Evolutionary conservation across 2,888 invertebrate species (phyloP).

Genomic region (Rosalia funebris): DNA sequence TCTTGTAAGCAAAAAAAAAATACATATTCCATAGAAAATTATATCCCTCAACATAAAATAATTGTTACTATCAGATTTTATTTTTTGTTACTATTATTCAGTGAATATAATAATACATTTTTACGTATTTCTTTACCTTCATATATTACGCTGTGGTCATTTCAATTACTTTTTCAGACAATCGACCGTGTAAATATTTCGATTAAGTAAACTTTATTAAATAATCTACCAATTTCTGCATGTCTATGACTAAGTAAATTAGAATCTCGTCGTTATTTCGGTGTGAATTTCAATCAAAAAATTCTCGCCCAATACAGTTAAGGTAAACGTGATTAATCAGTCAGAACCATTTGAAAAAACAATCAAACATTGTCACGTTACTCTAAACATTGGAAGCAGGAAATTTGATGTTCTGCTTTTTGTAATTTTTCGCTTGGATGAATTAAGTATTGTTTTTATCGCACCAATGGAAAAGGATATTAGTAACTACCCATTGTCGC

Average conservation of each 20-base stretch:
- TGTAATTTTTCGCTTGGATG: conserved; percentile 13
- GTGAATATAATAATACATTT: no score
- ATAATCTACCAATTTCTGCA: no score
- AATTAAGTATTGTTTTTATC: conserved; percentile 4
- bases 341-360: conserved; percentile 6
- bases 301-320: background rate
- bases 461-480: background rate
- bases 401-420: conserved; percentile 19
- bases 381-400: conserved; percentile 9
- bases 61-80: no score
- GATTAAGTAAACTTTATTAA: background rate
- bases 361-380: conserved; percentile 8
- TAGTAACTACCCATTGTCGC: conserved; percentile 9
- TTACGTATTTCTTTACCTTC: no score
- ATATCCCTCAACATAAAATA: no score
- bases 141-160: no score
- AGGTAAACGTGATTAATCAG: conserved; percentile 3
- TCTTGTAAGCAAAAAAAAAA: no score
- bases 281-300: conserved; percentile 3
- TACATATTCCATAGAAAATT: no score
- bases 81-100: no score
- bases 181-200: background rate
- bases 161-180: background rate
- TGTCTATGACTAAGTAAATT: background rate
- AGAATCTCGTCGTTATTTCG: background rate